A percentile compares a stretch with the other conserved stretches of the same genome.
phyloP scores from a whole-genome alignment of 1,140 invertebrate genomes.

The Chionoecetes opilio region DNA sequence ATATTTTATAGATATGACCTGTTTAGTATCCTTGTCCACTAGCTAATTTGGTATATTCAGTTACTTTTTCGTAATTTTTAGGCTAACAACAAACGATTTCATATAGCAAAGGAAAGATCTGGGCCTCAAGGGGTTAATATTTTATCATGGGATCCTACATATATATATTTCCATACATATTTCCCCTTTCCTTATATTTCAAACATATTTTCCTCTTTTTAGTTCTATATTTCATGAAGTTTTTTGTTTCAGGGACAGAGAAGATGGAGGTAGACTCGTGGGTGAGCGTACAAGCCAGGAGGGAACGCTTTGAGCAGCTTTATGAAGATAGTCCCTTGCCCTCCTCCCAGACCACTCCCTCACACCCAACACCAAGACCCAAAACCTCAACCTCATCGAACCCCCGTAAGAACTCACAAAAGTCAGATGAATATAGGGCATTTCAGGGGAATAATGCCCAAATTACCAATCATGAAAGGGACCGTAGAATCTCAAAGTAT shows the following conservation, averaged over 20 bases:
- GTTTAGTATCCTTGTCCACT: too few species aligned
- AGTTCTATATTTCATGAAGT: not conserved
- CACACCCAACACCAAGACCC: not conserved
- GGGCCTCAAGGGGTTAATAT: too few species aligned
- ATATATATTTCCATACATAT: too few species aligned
- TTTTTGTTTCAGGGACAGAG: not conserved
- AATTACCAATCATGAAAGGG: not conserved
- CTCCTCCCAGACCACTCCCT: not conserved
- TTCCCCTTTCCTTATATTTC: too few species aligned
- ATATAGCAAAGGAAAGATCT: too few species aligned
- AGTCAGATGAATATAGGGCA: not conserved
- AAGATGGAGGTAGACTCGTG: constrained; percentile 73
- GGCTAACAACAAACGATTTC: too few species aligned
- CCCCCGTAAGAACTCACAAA: not conserved
- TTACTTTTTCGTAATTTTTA: too few species aligned
- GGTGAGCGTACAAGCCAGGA: constrained; percentile 69
- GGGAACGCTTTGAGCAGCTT: constrained; percentile 67
- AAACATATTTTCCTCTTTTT: too few species aligned
- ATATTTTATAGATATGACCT: too few species aligned
- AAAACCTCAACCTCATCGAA: constrained; percentile 40
- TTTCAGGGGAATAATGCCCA: not conserved
- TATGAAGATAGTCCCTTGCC: constrained; percentile 42
- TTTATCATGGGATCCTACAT: too few species aligned
- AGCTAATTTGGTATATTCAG: too few species aligned
- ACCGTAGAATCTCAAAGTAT: not conserved